Base-by-base conservation (phyloP, 2,888 invertebrate species). In the Cristatella mucedo region DNA sequence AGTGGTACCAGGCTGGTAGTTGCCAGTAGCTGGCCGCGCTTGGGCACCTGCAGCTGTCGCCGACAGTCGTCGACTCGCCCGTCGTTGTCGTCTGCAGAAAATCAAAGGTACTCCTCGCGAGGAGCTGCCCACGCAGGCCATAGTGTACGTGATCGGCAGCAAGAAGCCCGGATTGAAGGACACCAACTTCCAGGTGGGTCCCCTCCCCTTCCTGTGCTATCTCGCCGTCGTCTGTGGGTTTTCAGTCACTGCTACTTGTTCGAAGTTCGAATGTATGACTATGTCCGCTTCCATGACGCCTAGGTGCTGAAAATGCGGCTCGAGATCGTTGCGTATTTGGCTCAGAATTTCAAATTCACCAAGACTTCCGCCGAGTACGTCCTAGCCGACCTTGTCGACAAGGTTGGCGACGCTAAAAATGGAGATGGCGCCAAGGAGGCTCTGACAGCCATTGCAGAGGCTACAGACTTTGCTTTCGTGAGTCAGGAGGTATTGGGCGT, bases 151-250 rank as follows among this genome's bases (percentile, higher is more conserved):
- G 2, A 42, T 65, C 9, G 34, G 56, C 84, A 76, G 75, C 48
- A 80, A 76, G 55, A 87, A 86, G 57, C 87, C 87, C 0, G 89
- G 89, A 1, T 66, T 74, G 20, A 73, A 83, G 59, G 89, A 89
- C 56, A 86, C 80, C 43, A 87, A 89, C 61, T 83, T 87, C 46
- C 86, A 87, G 71, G 63, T 62, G 42, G 41, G 36, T 18, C 5
- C n/a, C 9, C 9, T 33, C 6, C 29, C 2, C 37, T 19, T 9
- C 18, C 37, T 41, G 19, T 41, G 30, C 36, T 32, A 40, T 24
- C 44, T 4, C n/a, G n/a, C n/a, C n/a, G n/a, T n/a, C n/a, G n/a
- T n/a, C n/a, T n/a, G n/a, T n/a, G n/a, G n/a, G n/a, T n/a, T n/a
- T n/a, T n/a, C n/a, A n/a, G n/a, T n/a, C n/a, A n/a, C n/a, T n/a